Conservation (phyloP, 1,140 invertebrate genomes). For the Maniola jurtina region DNA sequence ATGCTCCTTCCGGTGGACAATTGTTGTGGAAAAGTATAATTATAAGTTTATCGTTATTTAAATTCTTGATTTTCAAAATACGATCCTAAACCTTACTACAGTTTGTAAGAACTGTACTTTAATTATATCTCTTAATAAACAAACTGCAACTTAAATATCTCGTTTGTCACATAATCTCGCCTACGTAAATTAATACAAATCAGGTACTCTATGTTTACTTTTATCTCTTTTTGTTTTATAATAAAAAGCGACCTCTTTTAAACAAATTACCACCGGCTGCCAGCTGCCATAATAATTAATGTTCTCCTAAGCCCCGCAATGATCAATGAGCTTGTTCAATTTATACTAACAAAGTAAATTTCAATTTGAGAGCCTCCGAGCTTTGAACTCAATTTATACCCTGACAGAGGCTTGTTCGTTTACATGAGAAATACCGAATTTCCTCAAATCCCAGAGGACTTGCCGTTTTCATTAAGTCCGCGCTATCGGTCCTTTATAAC, state of each 20-base stretch:
- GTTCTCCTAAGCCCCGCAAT: conserved; percentile 14
- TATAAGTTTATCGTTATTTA: too few species aligned
- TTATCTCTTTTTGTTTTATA: neutral
- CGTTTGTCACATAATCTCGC: neutral
- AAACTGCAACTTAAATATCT: too few species aligned
- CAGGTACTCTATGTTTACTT: neutral
- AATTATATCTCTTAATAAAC: too few species aligned
- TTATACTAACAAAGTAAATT: conserved; percentile 37
- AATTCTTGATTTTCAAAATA: too few species aligned
- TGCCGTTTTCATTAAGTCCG: conserved; percentile 21
- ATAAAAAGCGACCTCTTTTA: conserved; percentile 1
- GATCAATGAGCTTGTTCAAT: conserved; percentile 32
- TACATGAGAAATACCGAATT: conserved; percentile 25
- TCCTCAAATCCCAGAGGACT: conserved; percentile 14
- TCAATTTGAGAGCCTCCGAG: conserved; percentile 25
- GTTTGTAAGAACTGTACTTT: too few species aligned
- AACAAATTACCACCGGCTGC: conserved; percentile 3
- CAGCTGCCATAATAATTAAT: conserved; percentile 19
- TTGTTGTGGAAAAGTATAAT: too few species aligned
- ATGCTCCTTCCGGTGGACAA: too few species aligned
- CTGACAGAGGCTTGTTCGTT: conserved; percentile 17
- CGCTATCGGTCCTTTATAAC: conserved; percentile 1
- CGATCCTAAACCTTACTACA: too few species aligned
- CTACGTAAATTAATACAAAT: neutral
- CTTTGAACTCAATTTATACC: conserved; percentile 31